Evolutionary conservation across 2,797 vertebrate species (phyloP).

Genomic region (Ptychadena robeensis): DNA sequence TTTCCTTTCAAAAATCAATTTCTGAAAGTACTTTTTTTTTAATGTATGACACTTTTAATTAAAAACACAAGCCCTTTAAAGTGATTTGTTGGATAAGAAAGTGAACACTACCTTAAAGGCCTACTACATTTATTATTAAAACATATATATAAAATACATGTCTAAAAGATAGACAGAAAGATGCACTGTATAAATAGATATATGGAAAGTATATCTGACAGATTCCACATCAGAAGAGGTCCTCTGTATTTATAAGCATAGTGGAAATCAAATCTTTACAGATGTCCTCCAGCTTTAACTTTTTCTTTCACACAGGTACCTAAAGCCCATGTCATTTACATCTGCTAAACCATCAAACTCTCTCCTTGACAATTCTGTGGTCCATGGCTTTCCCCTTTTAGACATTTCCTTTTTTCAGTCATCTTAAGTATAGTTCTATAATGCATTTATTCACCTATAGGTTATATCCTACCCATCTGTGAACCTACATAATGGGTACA

Average conservation of each 20-base stretch:
- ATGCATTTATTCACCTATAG: too few relatives aligned
- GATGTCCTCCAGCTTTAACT: too few relatives aligned
- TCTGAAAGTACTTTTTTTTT: constrained; percentile 70
- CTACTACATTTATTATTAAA: constrained; percentile 54
- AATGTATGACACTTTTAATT: constrained; percentile 72
- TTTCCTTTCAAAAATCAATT: constrained; percentile 72
- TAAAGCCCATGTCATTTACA: too few relatives aligned
- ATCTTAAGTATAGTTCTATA: too few relatives aligned
- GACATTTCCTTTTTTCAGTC: too few relatives aligned
- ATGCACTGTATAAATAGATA: background rate
- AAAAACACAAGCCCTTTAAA: constrained; percentile 69
- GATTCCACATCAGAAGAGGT: background rate
- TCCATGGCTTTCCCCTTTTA: too few relatives aligned
- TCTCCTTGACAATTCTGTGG: too few relatives aligned
- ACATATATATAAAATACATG: constrained; percentile 50
- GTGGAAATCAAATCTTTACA: background rate
- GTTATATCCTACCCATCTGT: too few relatives aligned
- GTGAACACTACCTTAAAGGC: constrained; percentile 12
- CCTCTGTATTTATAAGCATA: background rate
- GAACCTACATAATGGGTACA: too few relatives aligned
- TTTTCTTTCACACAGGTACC: too few relatives aligned
- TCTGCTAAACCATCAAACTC: too few relatives aligned
- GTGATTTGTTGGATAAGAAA: constrained; percentile 55
- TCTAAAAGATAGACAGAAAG: background rate
- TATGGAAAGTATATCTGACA: background rate